Evolutionary conservation across 2,888 invertebrate species (phyloP).

Genomic region (Oligia strigilis): DNA sequence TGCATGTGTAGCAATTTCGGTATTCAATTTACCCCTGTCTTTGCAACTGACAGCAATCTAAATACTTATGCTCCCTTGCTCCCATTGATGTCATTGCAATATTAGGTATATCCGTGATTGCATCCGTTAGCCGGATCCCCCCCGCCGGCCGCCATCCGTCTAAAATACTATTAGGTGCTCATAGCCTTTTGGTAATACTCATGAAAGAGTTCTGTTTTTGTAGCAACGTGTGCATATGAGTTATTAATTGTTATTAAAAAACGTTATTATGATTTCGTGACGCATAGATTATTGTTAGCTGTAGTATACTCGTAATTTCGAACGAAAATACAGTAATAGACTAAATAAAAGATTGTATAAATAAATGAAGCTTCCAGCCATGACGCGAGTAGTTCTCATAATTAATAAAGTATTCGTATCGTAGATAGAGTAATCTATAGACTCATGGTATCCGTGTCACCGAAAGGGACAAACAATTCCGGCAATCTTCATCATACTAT

Average conservation of each 20-base stretch:
- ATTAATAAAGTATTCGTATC: constrained; percentile 13
- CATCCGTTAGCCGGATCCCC: neutral
- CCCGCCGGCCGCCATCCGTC: too few species aligned
- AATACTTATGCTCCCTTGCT: neutral
- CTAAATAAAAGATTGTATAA: neutral
- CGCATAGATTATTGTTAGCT: neutral
- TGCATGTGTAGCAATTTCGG: neutral
- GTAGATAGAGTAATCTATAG: too few species aligned
- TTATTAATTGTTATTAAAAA: neutral
- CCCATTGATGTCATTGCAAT: constrained; percentile 1
- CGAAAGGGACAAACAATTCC: too few species aligned
- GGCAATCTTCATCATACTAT: too few species aligned
- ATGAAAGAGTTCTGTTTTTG: neutral
- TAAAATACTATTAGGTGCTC: neutral
- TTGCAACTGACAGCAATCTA: neutral
- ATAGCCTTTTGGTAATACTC: neutral
- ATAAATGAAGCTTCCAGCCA: neutral
- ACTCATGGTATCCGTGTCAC: too few species aligned
- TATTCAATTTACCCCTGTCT: neutral
- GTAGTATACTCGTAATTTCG: neutral
- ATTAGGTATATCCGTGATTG: neutral
- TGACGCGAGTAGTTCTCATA: neutral
- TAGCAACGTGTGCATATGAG: neutral
- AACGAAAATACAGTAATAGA: too few species aligned
- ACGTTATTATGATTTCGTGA: neutral